Percentiles rank a stretch among this genome's conserved stretches.
Evolutionary conservation across 2,113 vertebrate genomes (phyloP).

Genomic region (Pitta sordida): DNA sequence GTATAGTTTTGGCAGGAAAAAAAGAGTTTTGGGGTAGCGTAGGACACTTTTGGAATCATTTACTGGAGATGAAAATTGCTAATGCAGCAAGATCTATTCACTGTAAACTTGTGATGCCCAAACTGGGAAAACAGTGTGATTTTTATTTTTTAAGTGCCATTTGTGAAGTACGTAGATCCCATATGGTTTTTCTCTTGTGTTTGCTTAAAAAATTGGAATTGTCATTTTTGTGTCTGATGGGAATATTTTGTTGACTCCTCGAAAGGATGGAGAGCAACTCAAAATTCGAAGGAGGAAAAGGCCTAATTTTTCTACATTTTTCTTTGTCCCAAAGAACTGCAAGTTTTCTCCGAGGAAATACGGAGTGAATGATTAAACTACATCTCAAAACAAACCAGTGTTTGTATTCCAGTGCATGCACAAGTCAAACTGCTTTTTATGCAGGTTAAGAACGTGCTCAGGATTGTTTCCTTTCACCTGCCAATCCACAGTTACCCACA

Average conservation of each 20-base stretch:
- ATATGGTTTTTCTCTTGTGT: rapidly evolving
- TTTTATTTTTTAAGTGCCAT: neutral
- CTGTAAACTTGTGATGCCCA: neutral
- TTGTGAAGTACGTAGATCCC: neutral
- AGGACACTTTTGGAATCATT: neutral
- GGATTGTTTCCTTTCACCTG: constrained; percentile 40
- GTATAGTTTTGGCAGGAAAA: neutral
- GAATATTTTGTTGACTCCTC: neutral
- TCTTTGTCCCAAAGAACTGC: neutral
- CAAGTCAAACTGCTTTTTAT: neutral
- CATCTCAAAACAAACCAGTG: neutral
- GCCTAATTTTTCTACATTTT: neutral
- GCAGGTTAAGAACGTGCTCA: neutral
- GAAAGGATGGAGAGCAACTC: neutral
- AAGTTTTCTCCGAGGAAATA: neutral
- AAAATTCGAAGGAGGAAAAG: neutral
- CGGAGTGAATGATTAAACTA: neutral
- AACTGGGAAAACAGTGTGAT: neutral
- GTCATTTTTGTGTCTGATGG: neutral
- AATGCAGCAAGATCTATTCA: neutral
- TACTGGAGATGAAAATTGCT: neutral
- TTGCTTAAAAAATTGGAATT: neutral
- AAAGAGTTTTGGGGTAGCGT: neutral
- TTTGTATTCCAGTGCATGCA: neutral
- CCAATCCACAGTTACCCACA: neutral